Evolutionary conservation across 2,113 vertebrate species (phyloP).

Genomic region (Phaethon lepturus): DNA sequence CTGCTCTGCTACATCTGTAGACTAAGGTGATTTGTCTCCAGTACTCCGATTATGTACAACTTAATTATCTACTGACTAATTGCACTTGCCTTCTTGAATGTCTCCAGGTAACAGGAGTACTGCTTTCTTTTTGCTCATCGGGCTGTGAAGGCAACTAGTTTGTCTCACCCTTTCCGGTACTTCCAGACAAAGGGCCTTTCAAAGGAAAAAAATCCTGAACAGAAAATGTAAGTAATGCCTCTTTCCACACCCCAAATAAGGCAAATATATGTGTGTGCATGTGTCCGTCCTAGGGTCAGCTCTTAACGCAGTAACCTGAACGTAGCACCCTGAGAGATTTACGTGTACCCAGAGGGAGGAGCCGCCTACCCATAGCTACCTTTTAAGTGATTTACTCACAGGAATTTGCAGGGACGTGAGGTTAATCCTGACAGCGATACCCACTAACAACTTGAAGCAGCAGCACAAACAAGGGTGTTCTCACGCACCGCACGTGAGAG

Average conservation of each 20-base stretch:
- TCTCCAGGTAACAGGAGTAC: constrained; percentile 79
- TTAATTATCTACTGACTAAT: constrained; percentile 87
- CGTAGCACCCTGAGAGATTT: constrained; percentile 77
- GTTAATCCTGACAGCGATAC: not conserved
- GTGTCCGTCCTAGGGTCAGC: not conserved
- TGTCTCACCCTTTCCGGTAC: constrained; percentile 67
- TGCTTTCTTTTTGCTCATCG: constrained; percentile 69
- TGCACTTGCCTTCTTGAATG: constrained; percentile 76
- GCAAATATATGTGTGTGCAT: constrained; percentile 53
- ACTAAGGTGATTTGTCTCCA: constrained; percentile 62
- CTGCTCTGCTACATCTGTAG: constrained; percentile 61
- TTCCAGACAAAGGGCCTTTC: constrained; percentile 79
- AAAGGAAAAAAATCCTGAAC: constrained; percentile 49
- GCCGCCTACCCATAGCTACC: not conserved
- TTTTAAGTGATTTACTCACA: not conserved
- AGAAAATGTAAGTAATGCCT: constrained; percentile 49
- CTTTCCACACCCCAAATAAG: constrained; percentile 55
- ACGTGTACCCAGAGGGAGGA: not conserved
- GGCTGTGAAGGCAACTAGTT: constrained; percentile 70
- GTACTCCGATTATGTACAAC: constrained; percentile 78
- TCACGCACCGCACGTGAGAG: rapidly evolving
- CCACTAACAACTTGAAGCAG: not conserved
- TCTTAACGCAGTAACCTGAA: constrained; percentile 63
- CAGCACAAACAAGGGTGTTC: not conserved
- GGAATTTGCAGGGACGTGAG: not conserved